phyloP scores from a whole-genome alignment of 1,140 invertebrate species.

The Meloidogyne exigua region DNA sequence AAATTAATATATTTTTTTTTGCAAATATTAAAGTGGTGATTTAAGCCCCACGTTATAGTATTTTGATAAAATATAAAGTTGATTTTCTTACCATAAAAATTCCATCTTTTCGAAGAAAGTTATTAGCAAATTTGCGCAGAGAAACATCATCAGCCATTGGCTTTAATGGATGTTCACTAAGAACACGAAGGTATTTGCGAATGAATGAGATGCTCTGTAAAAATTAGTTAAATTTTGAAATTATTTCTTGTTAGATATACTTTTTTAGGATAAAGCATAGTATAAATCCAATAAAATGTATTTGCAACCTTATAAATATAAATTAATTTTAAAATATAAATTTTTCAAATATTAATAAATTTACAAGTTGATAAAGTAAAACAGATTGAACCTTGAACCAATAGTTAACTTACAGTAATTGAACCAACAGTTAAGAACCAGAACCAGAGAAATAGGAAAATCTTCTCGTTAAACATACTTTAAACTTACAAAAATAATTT shows the following conservation, averaged over 20 bases:
- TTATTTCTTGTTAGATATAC: constrained; percentile 32
- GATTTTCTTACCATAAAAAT: constrained; percentile 57
- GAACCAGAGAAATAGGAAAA: constrained; percentile 63
- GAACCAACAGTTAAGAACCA: constrained; percentile 62
- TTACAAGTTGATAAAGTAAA: too few relatives aligned
- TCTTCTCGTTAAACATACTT: constrained; percentile 63
- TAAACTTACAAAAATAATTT: neutral
- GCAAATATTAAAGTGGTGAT: too few relatives aligned
- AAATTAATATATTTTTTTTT: too few relatives aligned
- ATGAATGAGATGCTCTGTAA: constrained; percentile 57
- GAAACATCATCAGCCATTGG: constrained; percentile 62
- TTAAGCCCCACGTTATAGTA: too few relatives aligned
- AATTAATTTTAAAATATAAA: too few relatives aligned
- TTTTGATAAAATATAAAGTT: neutral
- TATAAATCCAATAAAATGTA: constrained; percentile 59
- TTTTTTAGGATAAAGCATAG: constrained; percentile 63
- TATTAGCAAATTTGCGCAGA: constrained; percentile 60
- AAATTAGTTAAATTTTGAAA: neutral
- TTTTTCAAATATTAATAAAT: too few relatives aligned
- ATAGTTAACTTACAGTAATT: constrained; percentile 42
- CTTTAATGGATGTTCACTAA: constrained; percentile 59
- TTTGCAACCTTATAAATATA: constrained; percentile 46
- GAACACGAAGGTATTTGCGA: constrained; percentile 63
- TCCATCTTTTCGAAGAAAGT: constrained; percentile 62
- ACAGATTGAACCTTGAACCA: too few relatives aligned